Base-by-base conservation (phyloP, 2,113 vertebrate species). In the Peromyscus polionotus region DNA sequence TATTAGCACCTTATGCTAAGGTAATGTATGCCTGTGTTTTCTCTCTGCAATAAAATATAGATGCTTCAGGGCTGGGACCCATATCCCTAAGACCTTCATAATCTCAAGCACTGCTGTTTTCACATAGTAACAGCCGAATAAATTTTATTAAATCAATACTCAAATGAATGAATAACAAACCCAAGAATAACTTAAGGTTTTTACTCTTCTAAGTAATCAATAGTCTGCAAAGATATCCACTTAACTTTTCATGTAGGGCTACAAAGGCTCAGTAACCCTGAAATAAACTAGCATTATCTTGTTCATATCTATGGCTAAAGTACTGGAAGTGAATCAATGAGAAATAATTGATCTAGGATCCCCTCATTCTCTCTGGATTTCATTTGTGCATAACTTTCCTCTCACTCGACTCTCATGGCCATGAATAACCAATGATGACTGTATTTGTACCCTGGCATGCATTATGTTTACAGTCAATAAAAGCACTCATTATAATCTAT, bases 161-260 rank as follows among this genome's bases (percentile, higher is more conserved):
- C 72, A 95, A 91, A 80, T 95, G 63, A 90, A 90, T 90, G 48
- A 94, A 84, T 89, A 88, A 65, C 16, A 95, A 93, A 95, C 90
- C 39, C 22, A 90, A 88, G 26, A 96, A 94, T 93, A 63, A 81
- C 48, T 81, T 70, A 92, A 76, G 87, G 33, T 65, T 87, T 16
- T 72, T 68, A 88, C 65, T 96, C 65, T 96, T 94, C 5, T 61
- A 73, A 36, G 83, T 80, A 91, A 89, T 80, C 67, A 96, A 54
- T 59, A 89, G 12, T 76, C 45, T 93, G 54, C 10, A 87, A 87
- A 85, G 17, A 75, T 91, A 70, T 86, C 90, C 26, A 86, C 63
- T 70, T 96, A 95, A 91, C 7, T 88, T 61, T 96, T 3, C 17
- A 85, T 39, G 70, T 42, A 70, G n/a, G n/a, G 19, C 48, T 61